A percentile compares a stretch with the other conserved stretches of the same genome.
phyloP scores from a whole-genome alignment of 2,113 vertebrate species.

The Gopherus evgoodei region DNA sequence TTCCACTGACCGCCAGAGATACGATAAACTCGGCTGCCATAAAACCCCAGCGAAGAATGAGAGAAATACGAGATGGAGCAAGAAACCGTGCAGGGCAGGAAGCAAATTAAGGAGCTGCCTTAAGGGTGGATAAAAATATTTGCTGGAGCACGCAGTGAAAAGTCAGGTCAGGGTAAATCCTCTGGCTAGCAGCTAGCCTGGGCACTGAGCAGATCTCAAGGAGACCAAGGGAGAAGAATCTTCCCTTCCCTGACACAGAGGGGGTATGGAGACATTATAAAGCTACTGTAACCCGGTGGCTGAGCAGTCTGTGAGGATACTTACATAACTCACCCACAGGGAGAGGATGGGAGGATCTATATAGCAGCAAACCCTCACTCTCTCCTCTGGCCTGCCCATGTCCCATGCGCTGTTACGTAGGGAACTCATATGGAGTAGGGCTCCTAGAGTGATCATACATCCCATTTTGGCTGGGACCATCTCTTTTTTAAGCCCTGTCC shows the following conservation, averaged over 20 bases:
- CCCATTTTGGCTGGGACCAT: too few species aligned
- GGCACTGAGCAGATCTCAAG: neutral
- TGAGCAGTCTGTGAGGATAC: accelerated
- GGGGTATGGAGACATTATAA: neutral
- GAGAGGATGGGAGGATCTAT: neutral
- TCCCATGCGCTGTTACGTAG: neutral
- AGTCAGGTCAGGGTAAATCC: constrained; percentile 6
- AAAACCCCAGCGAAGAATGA: constrained; percentile 66
- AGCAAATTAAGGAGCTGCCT: constrained; percentile 72
- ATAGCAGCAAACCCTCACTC: neutral
- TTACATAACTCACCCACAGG: accelerated
- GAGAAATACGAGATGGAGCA: constrained; percentile 53
- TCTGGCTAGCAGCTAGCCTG: neutral
- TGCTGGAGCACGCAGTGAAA: constrained; percentile 41
- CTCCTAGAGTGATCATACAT: too few species aligned
- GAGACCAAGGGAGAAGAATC: neutral
- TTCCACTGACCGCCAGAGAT: constrained; percentile 68
- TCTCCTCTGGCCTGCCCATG: neutral
- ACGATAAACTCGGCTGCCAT: constrained; percentile 66
- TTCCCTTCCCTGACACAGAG: neutral
- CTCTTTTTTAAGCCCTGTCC: too few species aligned
- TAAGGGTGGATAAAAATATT: constrained; percentile 24
- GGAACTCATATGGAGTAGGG: neutral
- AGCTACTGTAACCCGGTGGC: neutral
- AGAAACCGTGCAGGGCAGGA: constrained; percentile 63